Conservation (phyloP, 1,140 invertebrate genomes). For the Pogonognathellus flavescens region DNA sequence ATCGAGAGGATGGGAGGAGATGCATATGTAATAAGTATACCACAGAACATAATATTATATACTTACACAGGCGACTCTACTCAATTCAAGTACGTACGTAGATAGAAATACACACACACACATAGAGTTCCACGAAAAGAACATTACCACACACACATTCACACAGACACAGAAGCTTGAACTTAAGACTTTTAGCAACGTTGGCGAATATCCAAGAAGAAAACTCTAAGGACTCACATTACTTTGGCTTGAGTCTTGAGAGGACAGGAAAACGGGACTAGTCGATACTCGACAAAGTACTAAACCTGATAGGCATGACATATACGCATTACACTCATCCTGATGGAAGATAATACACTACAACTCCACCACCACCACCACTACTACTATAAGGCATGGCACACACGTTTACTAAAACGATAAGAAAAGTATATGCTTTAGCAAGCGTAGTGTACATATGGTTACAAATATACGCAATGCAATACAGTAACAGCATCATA, state of each 20-base stretch:
- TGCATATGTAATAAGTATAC: too few relatives aligned
- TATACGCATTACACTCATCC: too few relatives aligned
- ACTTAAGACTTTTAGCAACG: neutral
- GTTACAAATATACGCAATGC: too few relatives aligned
- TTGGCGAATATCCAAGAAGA: constrained; percentile 23
- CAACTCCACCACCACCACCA: neutral
- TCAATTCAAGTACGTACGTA: too few relatives aligned
- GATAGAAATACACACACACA: too few relatives aligned
- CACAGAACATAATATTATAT: too few relatives aligned
- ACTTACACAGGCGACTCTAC: too few relatives aligned
- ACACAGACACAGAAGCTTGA: neutral
- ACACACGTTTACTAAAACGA: neutral
- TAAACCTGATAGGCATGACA: neutral
- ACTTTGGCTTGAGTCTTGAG: constrained; percentile 13
- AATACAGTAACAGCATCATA: too few relatives aligned
- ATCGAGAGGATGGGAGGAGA: too few relatives aligned
- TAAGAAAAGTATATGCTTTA: neutral
- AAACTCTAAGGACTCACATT: constrained; percentile 4
- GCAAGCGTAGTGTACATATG: neutral
- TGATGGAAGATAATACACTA: neutral
- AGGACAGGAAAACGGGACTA: neutral
- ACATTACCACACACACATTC: too few relatives aligned
- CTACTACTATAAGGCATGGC: too few relatives aligned
- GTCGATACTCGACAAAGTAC: neutral
- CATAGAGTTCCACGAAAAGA: too few relatives aligned